A percentile compares a stretch with the other conserved stretches of the same genome.
Evolutionary conservation across 2,797 vertebrate genomes (phyloP).

Genomic region (Sebastes kiyomatsui): DNA sequence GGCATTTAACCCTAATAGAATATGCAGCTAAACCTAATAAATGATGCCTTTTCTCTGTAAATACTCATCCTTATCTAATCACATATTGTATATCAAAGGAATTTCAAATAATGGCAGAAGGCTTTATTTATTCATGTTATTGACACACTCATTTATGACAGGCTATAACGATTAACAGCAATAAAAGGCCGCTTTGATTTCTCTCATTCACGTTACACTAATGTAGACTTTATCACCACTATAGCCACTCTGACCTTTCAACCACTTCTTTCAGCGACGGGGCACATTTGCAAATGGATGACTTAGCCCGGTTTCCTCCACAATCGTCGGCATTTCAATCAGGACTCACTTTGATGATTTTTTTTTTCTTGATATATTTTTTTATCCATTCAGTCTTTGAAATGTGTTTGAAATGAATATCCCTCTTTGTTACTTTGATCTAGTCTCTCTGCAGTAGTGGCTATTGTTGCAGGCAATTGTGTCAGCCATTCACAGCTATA

Average conservation of each 20-base stretch:
- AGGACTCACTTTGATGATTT: conserved; percentile 27
- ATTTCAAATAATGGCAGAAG: not conserved
- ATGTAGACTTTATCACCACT: conserved; percentile 4
- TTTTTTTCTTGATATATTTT: conserved; percentile 10
- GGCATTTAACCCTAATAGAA: not conserved
- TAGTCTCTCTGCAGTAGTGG: conserved; percentile 32
- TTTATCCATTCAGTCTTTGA: conserved; percentile 22
- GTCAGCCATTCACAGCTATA: conserved; percentile 18
- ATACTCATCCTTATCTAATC: not conserved
- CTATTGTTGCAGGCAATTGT: conserved; percentile 46
- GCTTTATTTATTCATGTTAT: not conserved
- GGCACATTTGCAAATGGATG: conserved; percentile 36
- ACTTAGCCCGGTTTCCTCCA: conserved; percentile 14
- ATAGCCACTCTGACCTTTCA: conserved; percentile 22
- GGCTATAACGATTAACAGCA: not conserved
- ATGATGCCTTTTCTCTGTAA: not conserved
- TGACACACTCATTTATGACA: not conserved
- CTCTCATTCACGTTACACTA: not conserved
- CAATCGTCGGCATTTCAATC: conserved; percentile 29
- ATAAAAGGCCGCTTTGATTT: not conserved
- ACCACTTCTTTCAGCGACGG: not conserved
- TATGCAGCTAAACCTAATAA: not conserved
- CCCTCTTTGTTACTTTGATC: conserved; percentile 48
- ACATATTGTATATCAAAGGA: not conserved
- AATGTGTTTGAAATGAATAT: conserved; percentile 56